A percentile compares a stretch with the other conserved stretches of the same genome.
These are phyloP conservation scores for Calliopsis andreniformis DNA, from an alignment of 1,140 invertebrate species.

Conservation along the genomic window DNA sequence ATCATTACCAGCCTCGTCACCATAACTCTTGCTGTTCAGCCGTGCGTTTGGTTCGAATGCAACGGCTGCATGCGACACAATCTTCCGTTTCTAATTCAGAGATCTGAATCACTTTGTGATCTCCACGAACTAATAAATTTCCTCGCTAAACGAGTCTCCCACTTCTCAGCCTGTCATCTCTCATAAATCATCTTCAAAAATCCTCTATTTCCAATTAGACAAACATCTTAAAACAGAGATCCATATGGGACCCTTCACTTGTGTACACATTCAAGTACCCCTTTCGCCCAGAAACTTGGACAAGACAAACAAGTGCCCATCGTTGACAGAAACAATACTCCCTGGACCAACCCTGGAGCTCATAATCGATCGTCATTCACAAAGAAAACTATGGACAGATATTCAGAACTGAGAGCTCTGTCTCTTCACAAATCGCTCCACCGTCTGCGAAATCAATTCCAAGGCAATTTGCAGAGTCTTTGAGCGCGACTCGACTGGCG, in stretches of 20 bases:
- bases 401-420: not conserved
- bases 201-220: no score
- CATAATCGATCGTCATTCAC: not conserved
- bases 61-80: not conserved
- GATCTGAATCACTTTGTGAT: not conserved
- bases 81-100: constrained; percentile 24
- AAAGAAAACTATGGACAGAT: not conserved
- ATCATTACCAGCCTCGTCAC: constrained; percentile 68
- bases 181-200: no score
- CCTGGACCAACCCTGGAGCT: not conserved
- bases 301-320: not conserved
- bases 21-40: constrained; percentile 56
- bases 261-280: not conserved
- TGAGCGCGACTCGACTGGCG: constrained; percentile 59
- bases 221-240: not conserved
- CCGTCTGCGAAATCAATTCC: constrained; percentile 77
- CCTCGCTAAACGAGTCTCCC: no score
- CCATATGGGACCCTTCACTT: not conserved
- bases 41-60: constrained; percentile 1
- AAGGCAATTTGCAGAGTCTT: constrained; percentile 73
- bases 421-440: constrained; percentile 34
- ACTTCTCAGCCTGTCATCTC: no score
- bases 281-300: not conserved
- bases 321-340: not conserved
- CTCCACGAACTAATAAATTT: not conserved